These are phyloP conservation scores for Iselma pallidipennis DNA, from an alignment of 2,888 invertebrate genomes.

Conservation along the genomic window DNA sequence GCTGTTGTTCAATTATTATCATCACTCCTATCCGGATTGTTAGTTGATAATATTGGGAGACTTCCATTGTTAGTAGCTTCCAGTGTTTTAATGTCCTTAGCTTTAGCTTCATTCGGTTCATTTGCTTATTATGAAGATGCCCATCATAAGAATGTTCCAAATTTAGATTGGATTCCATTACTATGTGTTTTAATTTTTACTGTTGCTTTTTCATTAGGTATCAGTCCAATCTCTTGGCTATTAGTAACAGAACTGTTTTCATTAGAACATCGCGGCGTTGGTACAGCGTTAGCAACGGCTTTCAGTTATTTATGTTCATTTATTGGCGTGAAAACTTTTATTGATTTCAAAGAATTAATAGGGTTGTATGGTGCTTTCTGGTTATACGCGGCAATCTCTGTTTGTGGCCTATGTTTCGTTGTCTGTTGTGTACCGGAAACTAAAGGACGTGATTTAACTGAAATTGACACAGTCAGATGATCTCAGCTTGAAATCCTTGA, in stretches of 20 bases:
- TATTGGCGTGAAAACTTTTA: constrained; percentile 83
- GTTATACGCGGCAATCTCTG: constrained; percentile 83
- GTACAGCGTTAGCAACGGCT: constrained; percentile 83
- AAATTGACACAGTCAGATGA: constrained; percentile 71
- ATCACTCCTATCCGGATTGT: constrained; percentile 76
- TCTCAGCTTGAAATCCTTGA: constrained; percentile 18
- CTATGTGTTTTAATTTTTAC: constrained; percentile 83
- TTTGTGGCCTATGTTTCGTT: constrained; percentile 81
- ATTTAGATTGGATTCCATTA: constrained; percentile 81
- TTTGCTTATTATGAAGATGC: constrained; percentile 81
- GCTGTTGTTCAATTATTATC: constrained; percentile 85
- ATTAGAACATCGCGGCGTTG: constrained; percentile 80
- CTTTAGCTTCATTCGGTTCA: constrained; percentile 83
- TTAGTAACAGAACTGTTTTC: constrained; percentile 84
- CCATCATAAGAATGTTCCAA: constrained; percentile 57
- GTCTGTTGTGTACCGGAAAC: constrained; percentile 89
- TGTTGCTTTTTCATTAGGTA: constrained; percentile 83
- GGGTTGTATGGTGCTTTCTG: constrained; percentile 86
- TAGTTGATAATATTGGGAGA: constrained; percentile 86
- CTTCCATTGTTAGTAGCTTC: constrained; percentile 82
- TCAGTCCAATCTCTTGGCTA: constrained; percentile 87
- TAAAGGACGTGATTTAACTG: constrained; percentile 85
- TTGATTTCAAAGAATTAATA: constrained; percentile 76
- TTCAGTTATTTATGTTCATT: constrained; percentile 88
- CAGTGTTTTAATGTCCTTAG: constrained; percentile 82